Evolutionary conservation across 2,113 vertebrate species (phyloP).

Genomic region (Plotosus lineatus): DNA sequence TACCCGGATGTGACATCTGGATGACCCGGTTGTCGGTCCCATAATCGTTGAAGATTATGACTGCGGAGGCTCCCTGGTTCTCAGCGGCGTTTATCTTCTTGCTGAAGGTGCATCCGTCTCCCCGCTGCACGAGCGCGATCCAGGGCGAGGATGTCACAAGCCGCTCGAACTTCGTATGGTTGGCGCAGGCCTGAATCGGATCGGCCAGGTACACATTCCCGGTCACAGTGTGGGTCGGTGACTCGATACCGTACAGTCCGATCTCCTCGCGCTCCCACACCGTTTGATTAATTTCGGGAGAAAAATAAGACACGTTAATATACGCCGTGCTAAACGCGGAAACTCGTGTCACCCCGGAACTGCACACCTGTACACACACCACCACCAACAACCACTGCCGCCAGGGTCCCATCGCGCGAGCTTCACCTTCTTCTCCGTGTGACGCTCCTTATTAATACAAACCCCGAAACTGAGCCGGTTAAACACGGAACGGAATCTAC

Average conservation of each 20-base stretch:
- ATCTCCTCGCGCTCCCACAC: slow-evolving; percentile 73
- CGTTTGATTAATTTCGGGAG: slow-evolving; percentile 64
- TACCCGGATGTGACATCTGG: slow-evolving; percentile 84
- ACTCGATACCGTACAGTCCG: slow-evolving; percentile 81
- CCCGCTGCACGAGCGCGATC: slow-evolving; percentile 82
- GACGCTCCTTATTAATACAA: neutral
- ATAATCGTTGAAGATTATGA: slow-evolving; percentile 79
- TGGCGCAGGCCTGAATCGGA: slow-evolving; percentile 52
- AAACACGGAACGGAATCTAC: neutral
- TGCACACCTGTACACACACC: slow-evolving; percentile 52
- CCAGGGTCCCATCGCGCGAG: neutral
- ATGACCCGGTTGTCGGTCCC: slow-evolving; percentile 77
- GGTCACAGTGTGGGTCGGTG: slow-evolving; percentile 67
- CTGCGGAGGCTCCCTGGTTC: slow-evolving; percentile 71
- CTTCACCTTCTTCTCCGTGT: neutral
- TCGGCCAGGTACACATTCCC: slow-evolving; percentile 74
- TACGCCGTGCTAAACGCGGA: slow-evolving; percentile 74
- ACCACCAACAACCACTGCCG: slow-evolving; percentile 20
- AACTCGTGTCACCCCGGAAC: slow-evolving; percentile 50
- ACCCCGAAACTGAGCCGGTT: neutral
- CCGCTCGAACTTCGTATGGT: slow-evolving; percentile 67
- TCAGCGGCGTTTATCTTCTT: slow-evolving; percentile 79
- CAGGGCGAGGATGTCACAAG: slow-evolving; percentile 62
- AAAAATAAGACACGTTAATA: slow-evolving; percentile 76
- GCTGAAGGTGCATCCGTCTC: slow-evolving; percentile 80